These are phyloP conservation scores for Drosophila eohydei DNA, from an alignment of 2,888 invertebrate species.

Conservation along the genomic window DNA sequence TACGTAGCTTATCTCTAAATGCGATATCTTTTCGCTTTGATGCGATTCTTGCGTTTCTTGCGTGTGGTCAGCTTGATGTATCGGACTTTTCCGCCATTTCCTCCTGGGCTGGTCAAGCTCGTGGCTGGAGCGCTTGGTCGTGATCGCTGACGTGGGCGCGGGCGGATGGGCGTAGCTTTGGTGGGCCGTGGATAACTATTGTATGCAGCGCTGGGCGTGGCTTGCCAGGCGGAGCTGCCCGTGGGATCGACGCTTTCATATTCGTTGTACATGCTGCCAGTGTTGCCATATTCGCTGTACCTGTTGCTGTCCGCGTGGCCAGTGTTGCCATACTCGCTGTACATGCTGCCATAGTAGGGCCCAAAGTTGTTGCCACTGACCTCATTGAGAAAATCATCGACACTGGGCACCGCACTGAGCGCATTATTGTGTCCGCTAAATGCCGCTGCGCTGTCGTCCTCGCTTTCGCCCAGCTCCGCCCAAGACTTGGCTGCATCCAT, in stretches of 20 bases:
- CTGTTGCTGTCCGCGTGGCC: slow-evolving; percentile 19
- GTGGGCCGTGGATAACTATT: slow-evolving; percentile 25
- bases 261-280: slow-evolving; percentile 9
- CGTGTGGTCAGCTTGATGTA: slow-evolving; percentile 58
- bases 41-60: slow-evolving; percentile 81
- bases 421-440: slow-evolving; percentile 64
- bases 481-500: slow-evolving; percentile 2
- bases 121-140: slow-evolving; percentile 15
- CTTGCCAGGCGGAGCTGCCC: slow-evolving; percentile 21
- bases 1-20: slow-evolving; percentile 5
- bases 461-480: slow-evolving; percentile 10
- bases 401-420: slow-evolving; percentile 51
- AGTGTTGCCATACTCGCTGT: slow-evolving; percentile 50
- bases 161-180: slow-evolving; percentile 28
- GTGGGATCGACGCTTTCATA: slow-evolving; percentile 1
- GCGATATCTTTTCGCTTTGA: slow-evolving; percentile 76
- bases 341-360: slow-evolving; percentile 36
- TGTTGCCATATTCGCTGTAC: slow-evolving; percentile 36
- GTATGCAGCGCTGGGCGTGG: slow-evolving; percentile 5
- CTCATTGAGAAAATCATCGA: slow-evolving; percentile 57
- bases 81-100: slow-evolving; percentile 46
- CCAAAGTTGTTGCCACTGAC: slow-evolving; percentile 28
- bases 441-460: slow-evolving; percentile 60
- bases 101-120: not conserved
- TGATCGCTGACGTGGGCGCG: slow-evolving; percentile 22